Evolutionary conservation across 1,140 invertebrate species (phyloP).

Genomic region (Brachionus paranguensis): DNA sequence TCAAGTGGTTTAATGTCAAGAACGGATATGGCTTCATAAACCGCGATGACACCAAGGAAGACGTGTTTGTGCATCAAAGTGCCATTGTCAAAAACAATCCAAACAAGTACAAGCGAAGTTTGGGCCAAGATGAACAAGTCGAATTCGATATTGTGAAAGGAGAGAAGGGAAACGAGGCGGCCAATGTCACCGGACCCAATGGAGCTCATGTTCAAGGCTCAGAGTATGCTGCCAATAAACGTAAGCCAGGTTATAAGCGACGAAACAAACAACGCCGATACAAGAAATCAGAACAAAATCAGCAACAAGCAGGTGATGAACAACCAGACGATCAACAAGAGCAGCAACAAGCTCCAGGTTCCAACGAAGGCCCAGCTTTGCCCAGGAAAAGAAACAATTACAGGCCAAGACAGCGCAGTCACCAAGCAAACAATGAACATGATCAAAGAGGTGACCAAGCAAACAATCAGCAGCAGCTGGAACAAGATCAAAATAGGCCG

Average conservation of each 20-base stretch:
- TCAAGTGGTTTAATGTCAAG: conserved; percentile 74
- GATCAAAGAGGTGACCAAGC: neutral
- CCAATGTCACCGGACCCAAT: conserved; percentile 88
- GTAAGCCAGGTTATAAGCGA: conserved; percentile 27
- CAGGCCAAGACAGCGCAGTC: neutral
- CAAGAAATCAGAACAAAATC: neutral
- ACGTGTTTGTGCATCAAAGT: conserved; percentile 93
- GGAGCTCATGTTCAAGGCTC: conserved; percentile 87
- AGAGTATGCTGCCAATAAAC: conserved; percentile 73
- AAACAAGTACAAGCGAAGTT: conserved; percentile 90
- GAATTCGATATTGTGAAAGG: conserved; percentile 91
- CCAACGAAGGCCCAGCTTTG: neutral
- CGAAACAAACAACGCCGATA: neutral
- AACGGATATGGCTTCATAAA: conserved; percentile 68
- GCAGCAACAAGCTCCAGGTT: neutral
- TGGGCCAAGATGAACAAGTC: conserved; percentile 94
- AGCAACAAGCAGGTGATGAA: neutral
- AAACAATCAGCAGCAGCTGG: neutral
- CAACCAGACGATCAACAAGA: neutral
- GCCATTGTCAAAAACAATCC: conserved; percentile 95
- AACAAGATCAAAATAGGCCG: neutral
- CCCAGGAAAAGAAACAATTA: neutral
- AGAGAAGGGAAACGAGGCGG: conserved; percentile 78
- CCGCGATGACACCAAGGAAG: conserved; percentile 94
- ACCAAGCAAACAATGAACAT: neutral